Evolutionary conservation across 1,140 invertebrate genomes (phyloP).

Genomic region (Euwallacea similis): DNA sequence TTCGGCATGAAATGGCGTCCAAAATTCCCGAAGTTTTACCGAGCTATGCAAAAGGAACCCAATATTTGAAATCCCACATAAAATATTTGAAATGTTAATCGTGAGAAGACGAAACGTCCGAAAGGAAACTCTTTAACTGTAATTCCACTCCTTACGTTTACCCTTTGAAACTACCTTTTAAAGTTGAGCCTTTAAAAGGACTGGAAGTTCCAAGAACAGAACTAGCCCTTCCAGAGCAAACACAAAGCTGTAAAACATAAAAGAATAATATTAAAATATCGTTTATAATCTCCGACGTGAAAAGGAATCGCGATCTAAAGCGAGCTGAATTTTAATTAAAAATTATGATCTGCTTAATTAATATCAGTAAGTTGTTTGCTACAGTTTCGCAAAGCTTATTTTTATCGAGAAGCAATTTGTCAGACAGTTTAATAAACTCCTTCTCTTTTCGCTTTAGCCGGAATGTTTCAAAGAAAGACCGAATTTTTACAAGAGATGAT

Average conservation of each 20-base stretch:
- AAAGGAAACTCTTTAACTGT: neutral
- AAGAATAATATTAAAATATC: conserved; percentile 23
- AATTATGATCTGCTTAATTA: conserved; percentile 23
- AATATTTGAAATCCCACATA: no score
- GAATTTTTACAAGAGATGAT: neutral
- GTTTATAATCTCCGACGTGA: conserved; percentile 19
- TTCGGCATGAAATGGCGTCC: neutral
- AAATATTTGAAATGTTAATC: no score
- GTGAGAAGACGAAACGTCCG: no score
- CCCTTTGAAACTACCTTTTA: neutral
- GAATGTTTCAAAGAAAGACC: neutral
- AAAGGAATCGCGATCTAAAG: conserved; percentile 17
- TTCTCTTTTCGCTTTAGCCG: neutral
- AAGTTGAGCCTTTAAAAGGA: no score
- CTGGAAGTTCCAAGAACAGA: conserved; percentile 13
- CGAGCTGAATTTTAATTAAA: conserved; percentile 18
- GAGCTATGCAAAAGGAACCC: no score
- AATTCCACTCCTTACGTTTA: conserved; percentile 4
- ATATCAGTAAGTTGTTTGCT: conserved; percentile 20
- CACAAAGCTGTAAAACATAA: conserved; percentile 18
- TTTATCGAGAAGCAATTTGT: conserved; percentile 17
- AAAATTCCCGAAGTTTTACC: no score
- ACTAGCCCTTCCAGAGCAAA: conserved; percentile 12
- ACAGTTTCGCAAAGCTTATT: conserved; percentile 12
- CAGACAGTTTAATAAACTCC: conserved; percentile 3